Percentiles rank a stretch among this genome's conserved stretches.
These are phyloP conservation scores for Diarsia brunnea DNA, from an alignment of 2,888 invertebrate species.

Conservation along the genomic window DNA sequence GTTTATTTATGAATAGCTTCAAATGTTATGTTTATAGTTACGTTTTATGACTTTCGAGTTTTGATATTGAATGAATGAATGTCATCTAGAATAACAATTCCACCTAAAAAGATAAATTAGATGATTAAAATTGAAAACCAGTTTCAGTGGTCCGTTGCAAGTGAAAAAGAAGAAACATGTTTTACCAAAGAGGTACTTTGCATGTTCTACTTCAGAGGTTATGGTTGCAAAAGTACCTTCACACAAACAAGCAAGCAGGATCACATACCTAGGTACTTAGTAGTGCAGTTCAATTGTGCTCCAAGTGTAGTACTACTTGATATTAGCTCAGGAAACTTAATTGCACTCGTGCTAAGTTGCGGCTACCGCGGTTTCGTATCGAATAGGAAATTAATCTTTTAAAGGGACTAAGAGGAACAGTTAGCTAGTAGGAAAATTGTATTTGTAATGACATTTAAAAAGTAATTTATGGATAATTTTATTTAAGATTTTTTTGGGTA, in stretches of 20 bases:
- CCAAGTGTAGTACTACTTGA: constrained; percentile 1
- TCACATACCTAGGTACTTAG: background rate
- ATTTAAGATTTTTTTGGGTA: background rate
- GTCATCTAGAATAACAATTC: background rate
- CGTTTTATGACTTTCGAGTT: constrained; percentile 20
- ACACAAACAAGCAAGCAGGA: background rate
- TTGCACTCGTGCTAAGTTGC: constrained; percentile 41
- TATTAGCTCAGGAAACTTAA: constrained; percentile 47
- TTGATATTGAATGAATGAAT: constrained; percentile 21
- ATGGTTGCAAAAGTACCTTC: background rate
- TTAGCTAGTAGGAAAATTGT: constrained; percentile 2
- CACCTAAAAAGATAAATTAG: background rate
- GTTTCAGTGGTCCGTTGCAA: background rate
- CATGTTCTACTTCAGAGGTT: background rate
- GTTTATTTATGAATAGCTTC: constrained; percentile 31
- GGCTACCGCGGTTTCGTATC: constrained; percentile 27
- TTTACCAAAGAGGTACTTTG: background rate
- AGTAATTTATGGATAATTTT: background rate
- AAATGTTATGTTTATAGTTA: constrained; percentile 12
- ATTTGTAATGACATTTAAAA: constrained; percentile 10
- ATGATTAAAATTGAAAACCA: background rate
- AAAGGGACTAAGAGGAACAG: constrained; percentile 1
- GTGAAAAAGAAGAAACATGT: background rate
- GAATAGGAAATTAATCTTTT: constrained; percentile 16
- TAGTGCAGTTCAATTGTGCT: background rate